Percentiles rank a stretch among this genome's conserved stretches.
phyloP scores from a whole-genome alignment of 1,140 invertebrate genomes.

The Pygmarrhopalites habei region DNA sequence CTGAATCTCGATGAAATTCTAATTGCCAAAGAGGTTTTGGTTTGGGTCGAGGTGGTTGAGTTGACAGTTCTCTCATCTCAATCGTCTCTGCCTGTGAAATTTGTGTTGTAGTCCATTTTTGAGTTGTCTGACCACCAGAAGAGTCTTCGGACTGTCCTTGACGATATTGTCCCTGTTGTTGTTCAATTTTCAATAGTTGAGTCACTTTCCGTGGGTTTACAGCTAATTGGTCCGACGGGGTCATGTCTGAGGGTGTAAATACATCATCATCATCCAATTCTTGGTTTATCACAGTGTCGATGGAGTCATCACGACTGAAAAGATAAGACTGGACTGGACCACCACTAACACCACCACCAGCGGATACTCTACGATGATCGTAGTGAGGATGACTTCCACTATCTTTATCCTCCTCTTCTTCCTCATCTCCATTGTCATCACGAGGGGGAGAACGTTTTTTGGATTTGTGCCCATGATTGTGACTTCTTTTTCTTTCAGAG shows the following conservation, averaged over 20 bases:
- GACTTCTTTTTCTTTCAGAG: too few species aligned
- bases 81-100: slow-evolving; percentile 52
- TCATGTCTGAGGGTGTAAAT: slow-evolving; percentile 7
- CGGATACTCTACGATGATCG: background rate
- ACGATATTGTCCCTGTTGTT: background rate
- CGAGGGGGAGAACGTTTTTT: slow-evolving; percentile 10
- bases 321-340: slow-evolving; percentile 21
- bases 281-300: slow-evolving; percentile 49
- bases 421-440: slow-evolving; percentile 33
- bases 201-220: slow-evolving; percentile 4
- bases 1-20: slow-evolving; percentile 37
- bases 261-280: slow-evolving; percentile 33
- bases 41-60: slow-evolving; percentile 42
- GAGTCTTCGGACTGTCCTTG: background rate
- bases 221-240: background rate
- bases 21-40: slow-evolving; percentile 44
- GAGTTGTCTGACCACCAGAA: background rate
- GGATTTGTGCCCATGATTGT: slow-evolving; percentile 5
- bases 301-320: slow-evolving; percentile 48
- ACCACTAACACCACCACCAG: too few species aligned
- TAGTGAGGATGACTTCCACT: background rate
- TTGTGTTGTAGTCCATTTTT: slow-evolving; percentile 49
- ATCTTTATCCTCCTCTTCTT: slow-evolving; percentile 41
- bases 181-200: slow-evolving; percentile 43
- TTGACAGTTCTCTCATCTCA: slow-evolving; percentile 51